These are phyloP conservation scores for Drosophila ohnishii DNA, from an alignment of 1,140 invertebrate species.

Conservation along the genomic window DNA sequence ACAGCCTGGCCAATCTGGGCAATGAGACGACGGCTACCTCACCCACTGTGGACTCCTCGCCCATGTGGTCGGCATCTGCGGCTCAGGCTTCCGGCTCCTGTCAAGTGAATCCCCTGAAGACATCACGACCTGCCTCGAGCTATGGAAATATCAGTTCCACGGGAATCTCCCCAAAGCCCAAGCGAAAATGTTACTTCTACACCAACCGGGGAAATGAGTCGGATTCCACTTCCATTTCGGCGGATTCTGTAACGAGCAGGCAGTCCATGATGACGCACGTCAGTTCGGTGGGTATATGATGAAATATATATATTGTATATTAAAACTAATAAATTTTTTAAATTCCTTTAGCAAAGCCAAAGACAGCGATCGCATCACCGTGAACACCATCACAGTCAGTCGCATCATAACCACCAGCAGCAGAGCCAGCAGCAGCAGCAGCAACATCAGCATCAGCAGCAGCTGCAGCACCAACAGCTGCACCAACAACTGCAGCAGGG, in stretches of 20 bases:
- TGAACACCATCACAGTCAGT: constrained; percentile 40
- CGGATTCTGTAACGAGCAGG: constrained; percentile 87
- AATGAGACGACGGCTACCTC: constrained; percentile 48
- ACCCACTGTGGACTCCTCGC: constrained; percentile 64
- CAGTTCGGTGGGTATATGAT: constrained; percentile 82
- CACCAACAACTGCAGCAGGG: constrained; percentile 48
- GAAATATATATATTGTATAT: neutral
- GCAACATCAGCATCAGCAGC: constrained; percentile 42
- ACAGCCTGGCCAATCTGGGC: constrained; percentile 48
- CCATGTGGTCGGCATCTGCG: constrained; percentile 65
- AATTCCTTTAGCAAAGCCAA: constrained; percentile 55
- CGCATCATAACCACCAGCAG: constrained; percentile 51
- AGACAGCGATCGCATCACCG: constrained; percentile 59
- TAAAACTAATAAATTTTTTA: neutral
- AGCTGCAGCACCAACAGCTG: constrained; percentile 46
- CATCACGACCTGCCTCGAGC: constrained; percentile 83
- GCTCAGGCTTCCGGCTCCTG: constrained; percentile 45
- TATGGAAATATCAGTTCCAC: constrained; percentile 80
- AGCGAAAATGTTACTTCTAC: constrained; percentile 72
- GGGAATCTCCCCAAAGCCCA: constrained; percentile 74
- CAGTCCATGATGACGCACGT: constrained; percentile 85
- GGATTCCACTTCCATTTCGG: constrained; percentile 87
- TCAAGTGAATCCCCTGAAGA: constrained; percentile 66
- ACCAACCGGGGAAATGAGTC: constrained; percentile 83
- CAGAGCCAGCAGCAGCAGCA: constrained; percentile 40